Evolutionary conservation across 92 coral and sea anemone genomes (phyloP).

Genomic region (Diadumene lineata): DNA sequence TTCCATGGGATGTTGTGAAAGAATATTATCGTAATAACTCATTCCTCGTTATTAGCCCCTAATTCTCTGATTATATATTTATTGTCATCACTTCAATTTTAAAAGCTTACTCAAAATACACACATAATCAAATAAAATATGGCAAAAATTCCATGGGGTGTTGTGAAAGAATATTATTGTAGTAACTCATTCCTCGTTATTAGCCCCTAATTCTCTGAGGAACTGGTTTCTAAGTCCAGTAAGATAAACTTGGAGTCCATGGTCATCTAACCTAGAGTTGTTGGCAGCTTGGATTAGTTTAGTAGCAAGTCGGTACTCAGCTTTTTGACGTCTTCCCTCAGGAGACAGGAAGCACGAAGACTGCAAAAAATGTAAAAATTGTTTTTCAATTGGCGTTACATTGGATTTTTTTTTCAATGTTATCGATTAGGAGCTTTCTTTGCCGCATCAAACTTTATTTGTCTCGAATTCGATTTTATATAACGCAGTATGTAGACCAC

Average conservation of each 20-base stretch:
- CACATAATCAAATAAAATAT: background rate
- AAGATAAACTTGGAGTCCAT: slow-evolving; percentile 75
- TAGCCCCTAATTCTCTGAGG: slow-evolving; percentile 47
- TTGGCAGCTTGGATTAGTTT: slow-evolving; percentile 91
- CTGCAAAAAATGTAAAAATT: slow-evolving; percentile 46
- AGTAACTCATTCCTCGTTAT: background rate
- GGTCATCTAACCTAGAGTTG: slow-evolving; percentile 86
- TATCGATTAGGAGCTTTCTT: too few species aligned
- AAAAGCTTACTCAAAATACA: background rate
- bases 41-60: background rate
- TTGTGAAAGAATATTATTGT: too few species aligned
- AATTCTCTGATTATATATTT: slow-evolving; percentile 31
- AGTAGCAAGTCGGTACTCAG: slow-evolving; percentile 84
- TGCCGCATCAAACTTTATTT: too few species aligned
- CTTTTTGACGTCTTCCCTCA: slow-evolving; percentile 79
- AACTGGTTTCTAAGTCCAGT: slow-evolving; percentile 80
- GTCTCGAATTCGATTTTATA: too few species aligned
- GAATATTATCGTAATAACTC: background rate
- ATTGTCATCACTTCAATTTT: background rate
- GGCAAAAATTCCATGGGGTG: background rate
- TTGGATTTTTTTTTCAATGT: too few species aligned
- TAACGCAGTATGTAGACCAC: too few species aligned
- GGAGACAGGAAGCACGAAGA: slow-evolving; percentile 60
- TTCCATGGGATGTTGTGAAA: background rate
- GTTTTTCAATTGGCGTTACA: too few species aligned